These are phyloP conservation scores for Poliocrania exsul DNA, from an alignment of 2,797 vertebrate genomes.

Conservation along the genomic window DNA sequence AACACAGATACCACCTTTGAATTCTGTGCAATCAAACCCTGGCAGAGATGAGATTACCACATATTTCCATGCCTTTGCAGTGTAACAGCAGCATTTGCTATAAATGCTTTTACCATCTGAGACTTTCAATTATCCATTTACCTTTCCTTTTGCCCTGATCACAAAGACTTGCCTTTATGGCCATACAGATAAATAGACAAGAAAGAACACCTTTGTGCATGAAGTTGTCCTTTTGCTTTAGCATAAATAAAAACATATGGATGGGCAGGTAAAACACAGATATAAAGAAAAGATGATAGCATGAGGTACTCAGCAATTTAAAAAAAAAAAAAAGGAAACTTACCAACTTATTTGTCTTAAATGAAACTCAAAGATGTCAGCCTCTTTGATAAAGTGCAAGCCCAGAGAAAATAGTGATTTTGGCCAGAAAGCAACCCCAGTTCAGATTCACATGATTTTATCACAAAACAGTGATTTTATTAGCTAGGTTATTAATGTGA, in stretches of 20 bases:
- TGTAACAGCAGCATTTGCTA: not conserved
- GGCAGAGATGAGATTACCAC: not conserved
- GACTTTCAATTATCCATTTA: not conserved
- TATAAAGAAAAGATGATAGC: not conserved
- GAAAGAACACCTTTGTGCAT: fast-evolving
- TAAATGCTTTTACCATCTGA: not conserved
- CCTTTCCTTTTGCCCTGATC: not conserved
- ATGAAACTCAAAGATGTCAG: not conserved
- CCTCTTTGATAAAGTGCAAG: not conserved
- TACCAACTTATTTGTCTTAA: not conserved
- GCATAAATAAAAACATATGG: not conserved
- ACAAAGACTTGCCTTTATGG: not conserved
- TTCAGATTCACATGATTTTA: not conserved
- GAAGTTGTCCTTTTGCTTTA: not conserved
- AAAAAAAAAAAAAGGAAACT: not conserved
- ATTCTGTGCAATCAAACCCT: not conserved
- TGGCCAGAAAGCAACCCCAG: not conserved
- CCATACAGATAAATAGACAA: fast-evolving
- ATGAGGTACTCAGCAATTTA: not conserved
- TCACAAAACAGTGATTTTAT: not conserved
- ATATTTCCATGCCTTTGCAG: not conserved
- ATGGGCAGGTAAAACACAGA: not conserved
- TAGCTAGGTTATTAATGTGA: not conserved
- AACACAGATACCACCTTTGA: not conserved
- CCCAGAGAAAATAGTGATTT: not conserved